These are phyloP conservation scores for Goniozus legneri DNA, from an alignment of 1,140 invertebrate genomes.

Conservation along the genomic window DNA sequence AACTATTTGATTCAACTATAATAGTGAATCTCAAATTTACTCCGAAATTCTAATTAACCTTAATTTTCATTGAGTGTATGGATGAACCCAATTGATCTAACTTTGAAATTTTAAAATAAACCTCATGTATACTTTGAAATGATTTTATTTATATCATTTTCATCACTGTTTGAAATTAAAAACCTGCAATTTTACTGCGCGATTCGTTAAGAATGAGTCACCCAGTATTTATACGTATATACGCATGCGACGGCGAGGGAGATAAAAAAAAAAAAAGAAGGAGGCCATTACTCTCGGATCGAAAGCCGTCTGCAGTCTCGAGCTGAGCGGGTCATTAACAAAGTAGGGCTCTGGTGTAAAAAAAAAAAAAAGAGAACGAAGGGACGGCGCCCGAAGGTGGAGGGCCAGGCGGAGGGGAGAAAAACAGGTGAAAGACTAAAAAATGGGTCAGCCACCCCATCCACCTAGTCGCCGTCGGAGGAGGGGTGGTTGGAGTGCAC, in stretches of 20 bases:
- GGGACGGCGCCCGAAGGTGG: too few relatives aligned
- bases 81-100: too few relatives aligned
- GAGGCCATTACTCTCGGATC: slow-evolving; percentile 28
- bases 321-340: slow-evolving; percentile 23
- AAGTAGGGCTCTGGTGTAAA: slow-evolving; percentile 32
- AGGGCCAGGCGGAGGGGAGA: too few relatives aligned
- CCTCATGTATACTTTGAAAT: too few relatives aligned
- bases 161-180: not conserved
- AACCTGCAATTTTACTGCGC: not conserved
- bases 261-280: not conserved
- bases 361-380: slow-evolving; percentile 28
- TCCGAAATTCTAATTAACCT: too few relatives aligned
- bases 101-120: too few relatives aligned
- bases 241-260: not conserved
- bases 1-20: too few relatives aligned
- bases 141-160: too few relatives aligned
- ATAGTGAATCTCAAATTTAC: too few relatives aligned
- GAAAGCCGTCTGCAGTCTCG: slow-evolving; percentile 19
- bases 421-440: slow-evolving; percentile 35
- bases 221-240: too few relatives aligned
- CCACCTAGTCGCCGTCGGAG: not conserved
- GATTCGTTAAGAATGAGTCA: not conserved
- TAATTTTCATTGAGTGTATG: too few relatives aligned
- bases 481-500: slow-evolving; percentile 12
- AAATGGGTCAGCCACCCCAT: slow-evolving; percentile 28